phyloP scores from a whole-genome alignment of 2,888 invertebrate genomes.

The Nymphalis urticae region DNA sequence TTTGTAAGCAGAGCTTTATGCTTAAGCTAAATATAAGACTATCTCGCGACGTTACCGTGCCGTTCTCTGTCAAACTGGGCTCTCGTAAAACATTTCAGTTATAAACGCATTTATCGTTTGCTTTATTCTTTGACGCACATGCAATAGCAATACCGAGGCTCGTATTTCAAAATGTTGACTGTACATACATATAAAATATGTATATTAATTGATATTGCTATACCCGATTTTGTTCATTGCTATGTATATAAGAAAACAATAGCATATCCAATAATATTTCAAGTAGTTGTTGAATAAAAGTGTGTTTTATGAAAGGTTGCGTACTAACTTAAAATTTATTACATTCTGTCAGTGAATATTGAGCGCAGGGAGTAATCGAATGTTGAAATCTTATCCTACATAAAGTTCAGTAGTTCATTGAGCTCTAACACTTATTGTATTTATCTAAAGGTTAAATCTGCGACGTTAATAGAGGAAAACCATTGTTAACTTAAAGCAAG shows the following conservation, averaged over 20 bases:
- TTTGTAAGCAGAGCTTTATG: slow-evolving; percentile 77
- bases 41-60: slow-evolving; percentile 61
- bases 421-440: slow-evolving; percentile 63
- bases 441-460: slow-evolving; percentile 70
- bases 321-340: background rate
- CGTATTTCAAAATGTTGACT: too few relatives aligned
- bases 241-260: too few relatives aligned
- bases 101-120: slow-evolving; percentile 41
- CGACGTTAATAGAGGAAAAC: slow-evolving; percentile 39
- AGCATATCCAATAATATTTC: too few relatives aligned
- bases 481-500: slow-evolving; percentile 33
- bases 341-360: slow-evolving; percentile 5
- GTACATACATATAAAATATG: too few relatives aligned
- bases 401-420: slow-evolving; percentile 75
- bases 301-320: too few relatives aligned
- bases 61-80: slow-evolving; percentile 50
- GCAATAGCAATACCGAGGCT: slow-evolving; percentile 12
- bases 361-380: slow-evolving; percentile 45
- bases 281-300: too few relatives aligned
- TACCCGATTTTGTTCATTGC: too few relatives aligned
- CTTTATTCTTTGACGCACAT: slow-evolving; percentile 43
- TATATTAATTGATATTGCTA: too few relatives aligned
- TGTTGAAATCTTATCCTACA: slow-evolving; percentile 63
- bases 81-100: slow-evolving; percentile 50
- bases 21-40: slow-evolving; percentile 70